phyloP scores from a whole-genome alignment of 2,888 invertebrate species.

The Seira musarum region DNA sequence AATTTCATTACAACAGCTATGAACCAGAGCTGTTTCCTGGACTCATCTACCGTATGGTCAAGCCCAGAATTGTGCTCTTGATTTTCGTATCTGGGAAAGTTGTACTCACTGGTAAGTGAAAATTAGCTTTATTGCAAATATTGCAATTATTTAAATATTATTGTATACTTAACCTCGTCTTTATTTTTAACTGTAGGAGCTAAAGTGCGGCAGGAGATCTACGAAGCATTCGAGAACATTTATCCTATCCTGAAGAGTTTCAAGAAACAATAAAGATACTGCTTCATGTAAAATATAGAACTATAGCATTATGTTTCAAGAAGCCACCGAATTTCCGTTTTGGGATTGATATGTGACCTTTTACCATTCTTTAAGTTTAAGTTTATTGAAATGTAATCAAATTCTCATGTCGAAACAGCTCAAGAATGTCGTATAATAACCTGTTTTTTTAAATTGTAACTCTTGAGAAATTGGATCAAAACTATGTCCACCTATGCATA shows the following conservation, averaged over 20 bases:
- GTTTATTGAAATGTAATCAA: no score
- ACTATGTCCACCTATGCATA: no score
- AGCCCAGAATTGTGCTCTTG: conserved; percentile 93
- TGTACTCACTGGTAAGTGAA: conserved; percentile 85
- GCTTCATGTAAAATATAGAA: no score
- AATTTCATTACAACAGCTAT: conserved; percentile 78
- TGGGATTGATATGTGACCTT: no score
- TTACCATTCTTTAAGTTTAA: no score
- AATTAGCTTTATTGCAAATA: conserved; percentile 5
- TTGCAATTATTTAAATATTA: conserved; percentile 17
- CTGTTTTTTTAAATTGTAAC: no score
- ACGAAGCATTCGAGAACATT: conserved; percentile 94
- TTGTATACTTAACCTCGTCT: not conserved
- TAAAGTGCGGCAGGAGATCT: conserved; percentile 91
- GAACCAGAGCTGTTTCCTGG: conserved; percentile 99
- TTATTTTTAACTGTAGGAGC: conserved; percentile 79
- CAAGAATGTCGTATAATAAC: no score
- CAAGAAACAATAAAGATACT: conserved; percentile 80
- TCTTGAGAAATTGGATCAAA: no score
- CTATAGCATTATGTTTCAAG: no score
- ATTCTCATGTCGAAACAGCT: no score
- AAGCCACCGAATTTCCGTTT: no score
- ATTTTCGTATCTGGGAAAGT: conserved; percentile 99
- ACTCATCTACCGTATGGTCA: conserved; percentile 97
- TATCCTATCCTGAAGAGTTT: conserved; percentile 96